phyloP scores from a whole-genome alignment of 2,113 vertebrate species.

The Numenius arquata region DNA sequence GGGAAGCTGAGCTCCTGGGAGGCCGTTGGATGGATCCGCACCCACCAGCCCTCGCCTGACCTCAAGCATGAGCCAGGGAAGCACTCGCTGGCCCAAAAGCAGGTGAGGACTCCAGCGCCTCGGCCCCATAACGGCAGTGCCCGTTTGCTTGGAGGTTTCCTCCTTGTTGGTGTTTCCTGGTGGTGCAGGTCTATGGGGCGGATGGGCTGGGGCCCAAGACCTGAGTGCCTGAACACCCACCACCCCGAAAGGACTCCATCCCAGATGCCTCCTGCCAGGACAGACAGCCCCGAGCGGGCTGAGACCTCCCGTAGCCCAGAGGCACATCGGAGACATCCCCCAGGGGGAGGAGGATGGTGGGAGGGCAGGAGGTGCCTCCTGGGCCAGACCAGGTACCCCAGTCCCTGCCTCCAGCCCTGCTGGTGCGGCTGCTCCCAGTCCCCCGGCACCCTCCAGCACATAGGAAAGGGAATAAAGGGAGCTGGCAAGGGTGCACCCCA shows the following conservation, averaged over 20 bases:
- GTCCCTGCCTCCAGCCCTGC: not conserved
- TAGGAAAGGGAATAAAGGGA: not conserved
- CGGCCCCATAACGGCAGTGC: not conserved
- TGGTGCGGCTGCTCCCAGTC: not conserved
- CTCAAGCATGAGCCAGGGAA: not conserved
- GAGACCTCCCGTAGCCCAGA: not conserved
- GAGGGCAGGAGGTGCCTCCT: not conserved
- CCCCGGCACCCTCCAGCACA: accelerated
- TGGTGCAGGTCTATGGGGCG: not conserved
- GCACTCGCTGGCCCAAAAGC: accelerated
- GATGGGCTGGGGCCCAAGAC: not conserved
- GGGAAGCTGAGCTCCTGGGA: not conserved
- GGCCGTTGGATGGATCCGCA: not conserved
- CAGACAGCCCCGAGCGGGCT: not conserved
- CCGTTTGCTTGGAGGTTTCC: accelerated
- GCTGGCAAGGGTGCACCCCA: not conserved
- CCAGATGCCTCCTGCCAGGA: not conserved
- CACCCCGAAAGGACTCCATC: not conserved
- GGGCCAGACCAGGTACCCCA: not conserved
- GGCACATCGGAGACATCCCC: not conserved
- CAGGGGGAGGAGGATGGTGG: not conserved
- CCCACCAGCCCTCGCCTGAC: not conserved
- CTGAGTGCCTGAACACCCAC: not conserved
- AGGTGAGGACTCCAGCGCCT: not conserved
- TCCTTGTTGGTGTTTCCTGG: accelerated